Percentiles rank a stretch among this genome's conserved stretches.
These are phyloP conservation scores for Caloenas nicobarica DNA, from an alignment of 2,113 vertebrate species.

Conservation along the genomic window DNA sequence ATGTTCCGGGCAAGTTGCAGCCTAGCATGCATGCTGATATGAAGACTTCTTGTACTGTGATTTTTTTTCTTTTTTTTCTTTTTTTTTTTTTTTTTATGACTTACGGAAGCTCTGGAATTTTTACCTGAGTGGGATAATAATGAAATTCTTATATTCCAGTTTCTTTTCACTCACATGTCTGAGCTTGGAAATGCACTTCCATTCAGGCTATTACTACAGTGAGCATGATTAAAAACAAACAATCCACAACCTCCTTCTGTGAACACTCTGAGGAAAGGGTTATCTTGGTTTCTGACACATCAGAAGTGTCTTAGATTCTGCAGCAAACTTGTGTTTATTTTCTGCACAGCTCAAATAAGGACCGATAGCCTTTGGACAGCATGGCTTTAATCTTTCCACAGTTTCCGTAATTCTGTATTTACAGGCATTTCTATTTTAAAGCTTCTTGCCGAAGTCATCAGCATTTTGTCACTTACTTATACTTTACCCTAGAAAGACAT, in stretches of 20 bases:
- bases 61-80: background rate
- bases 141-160: background rate
- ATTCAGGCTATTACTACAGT: background rate
- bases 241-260: background rate
- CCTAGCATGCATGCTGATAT: background rate
- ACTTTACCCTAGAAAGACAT: background rate
- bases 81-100: background rate
- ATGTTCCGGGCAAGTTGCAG: background rate
- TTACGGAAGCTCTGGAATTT: background rate
- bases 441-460: background rate
- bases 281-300: background rate
- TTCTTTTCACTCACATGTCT: background rate
- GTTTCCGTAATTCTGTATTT: background rate
- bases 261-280: background rate
- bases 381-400: background rate
- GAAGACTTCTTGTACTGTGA: background rate
- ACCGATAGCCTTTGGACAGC: background rate
- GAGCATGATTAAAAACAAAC: background rate
- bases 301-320: background rate
- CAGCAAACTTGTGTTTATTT: background rate
- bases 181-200: background rate
- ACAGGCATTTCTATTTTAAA: background rate
- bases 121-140: background rate
- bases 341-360: background rate
- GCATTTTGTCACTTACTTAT: background rate